Evolutionary conservation across 2,797 vertebrate species (phyloP).

Genomic region (Arremon aurantiirostris): DNA sequence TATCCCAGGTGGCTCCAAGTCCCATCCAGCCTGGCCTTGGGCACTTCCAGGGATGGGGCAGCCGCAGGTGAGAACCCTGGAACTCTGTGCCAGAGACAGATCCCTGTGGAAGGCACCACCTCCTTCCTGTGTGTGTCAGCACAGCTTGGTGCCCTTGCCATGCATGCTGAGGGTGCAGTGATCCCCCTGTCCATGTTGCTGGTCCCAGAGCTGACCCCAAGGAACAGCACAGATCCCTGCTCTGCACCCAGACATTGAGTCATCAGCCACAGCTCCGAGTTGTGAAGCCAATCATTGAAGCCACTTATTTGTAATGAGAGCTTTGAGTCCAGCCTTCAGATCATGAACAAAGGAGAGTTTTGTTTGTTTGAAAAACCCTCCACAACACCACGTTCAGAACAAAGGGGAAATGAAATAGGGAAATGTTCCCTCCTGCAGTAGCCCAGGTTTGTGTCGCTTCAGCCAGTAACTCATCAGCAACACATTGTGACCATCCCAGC

Average conservation of each 20-base stretch:
- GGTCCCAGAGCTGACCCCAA: rapidly evolving
- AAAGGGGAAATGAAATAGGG: background rate
- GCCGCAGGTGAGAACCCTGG: background rate
- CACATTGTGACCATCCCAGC: background rate
- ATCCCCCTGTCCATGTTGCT: background rate
- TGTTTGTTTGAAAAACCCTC: background rate
- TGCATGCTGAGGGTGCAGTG: rapidly evolving
- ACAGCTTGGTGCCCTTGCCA: background rate
- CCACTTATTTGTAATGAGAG: background rate
- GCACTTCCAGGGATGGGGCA: background rate
- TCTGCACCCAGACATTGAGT: background rate
- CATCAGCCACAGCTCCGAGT: background rate
- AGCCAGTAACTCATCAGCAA: background rate
- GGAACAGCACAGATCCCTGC: background rate
- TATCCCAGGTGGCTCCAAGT: rapidly evolving
- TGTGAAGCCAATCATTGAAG: background rate
- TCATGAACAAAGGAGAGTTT: background rate
- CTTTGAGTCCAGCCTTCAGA: background rate
- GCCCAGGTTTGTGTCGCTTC: background rate
- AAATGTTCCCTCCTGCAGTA: background rate
- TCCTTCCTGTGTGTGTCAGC: background rate
- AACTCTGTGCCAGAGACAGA: background rate
- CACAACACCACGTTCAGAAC: background rate
- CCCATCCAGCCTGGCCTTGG: rapidly evolving
- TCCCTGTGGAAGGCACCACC: background rate